phyloP scores from a whole-genome alignment of 2,888 invertebrate genomes.

The Thecophora atra region DNA sequence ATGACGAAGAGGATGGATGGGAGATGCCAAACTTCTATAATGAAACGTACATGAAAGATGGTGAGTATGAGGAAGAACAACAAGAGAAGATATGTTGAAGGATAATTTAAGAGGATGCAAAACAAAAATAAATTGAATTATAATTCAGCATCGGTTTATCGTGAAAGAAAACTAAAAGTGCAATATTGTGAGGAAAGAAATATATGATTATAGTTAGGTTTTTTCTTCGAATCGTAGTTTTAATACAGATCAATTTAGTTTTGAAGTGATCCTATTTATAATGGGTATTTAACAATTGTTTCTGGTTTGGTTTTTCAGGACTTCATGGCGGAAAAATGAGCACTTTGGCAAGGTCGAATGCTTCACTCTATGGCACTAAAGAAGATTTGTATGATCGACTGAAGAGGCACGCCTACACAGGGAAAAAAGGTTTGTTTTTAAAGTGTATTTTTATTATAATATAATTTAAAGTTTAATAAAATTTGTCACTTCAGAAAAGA shows the following conservation, averaged over 20 bases:
- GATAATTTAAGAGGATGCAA: neutral
- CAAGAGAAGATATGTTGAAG: neutral
- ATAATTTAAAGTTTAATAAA: neutral
- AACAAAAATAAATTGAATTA: neutral
- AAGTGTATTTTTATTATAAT: neutral
- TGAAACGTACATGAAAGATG: constrained; percentile 95
- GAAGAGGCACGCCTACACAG: constrained; percentile 92
- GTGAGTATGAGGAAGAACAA: constrained; percentile 47
- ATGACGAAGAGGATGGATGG: constrained; percentile 96
- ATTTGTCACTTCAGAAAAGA: constrained; percentile 77
- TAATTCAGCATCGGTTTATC: neutral
- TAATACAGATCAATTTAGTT: no score
- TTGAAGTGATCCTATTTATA: neutral
- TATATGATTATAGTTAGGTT: no score
- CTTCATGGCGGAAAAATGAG: constrained; percentile 92
- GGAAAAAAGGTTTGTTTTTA: constrained; percentile 84
- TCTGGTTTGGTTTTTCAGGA: constrained; percentile 59
- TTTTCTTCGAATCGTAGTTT: no score
- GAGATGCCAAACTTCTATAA: constrained; percentile 98
- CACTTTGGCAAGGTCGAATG: constrained; percentile 90
- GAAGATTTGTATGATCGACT: constrained; percentile 95
- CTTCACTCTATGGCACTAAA: constrained; percentile 93
- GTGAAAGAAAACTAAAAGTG: no score
- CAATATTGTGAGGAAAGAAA: no score
- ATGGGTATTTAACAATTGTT: neutral